Percentiles rank a stretch among this genome's conserved stretches.
Evolutionary conservation across 2,888 invertebrate genomes (phyloP).

Genomic region (Tetramorium bicarinatum): DNA sequence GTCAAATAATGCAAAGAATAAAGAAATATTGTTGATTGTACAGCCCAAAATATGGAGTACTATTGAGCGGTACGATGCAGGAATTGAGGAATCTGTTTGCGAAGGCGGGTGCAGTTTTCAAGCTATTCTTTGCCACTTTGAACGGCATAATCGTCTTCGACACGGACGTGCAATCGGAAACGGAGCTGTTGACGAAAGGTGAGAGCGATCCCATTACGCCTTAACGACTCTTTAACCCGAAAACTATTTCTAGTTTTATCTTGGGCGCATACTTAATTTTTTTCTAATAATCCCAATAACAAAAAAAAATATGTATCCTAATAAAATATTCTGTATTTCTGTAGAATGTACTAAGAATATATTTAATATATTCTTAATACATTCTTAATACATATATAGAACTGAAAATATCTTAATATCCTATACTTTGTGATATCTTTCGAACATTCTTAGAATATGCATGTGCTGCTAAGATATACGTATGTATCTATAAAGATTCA

Average conservation of each 20-base stretch:
- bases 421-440: too few species aligned
- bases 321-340: too few species aligned
- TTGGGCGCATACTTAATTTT: background rate
- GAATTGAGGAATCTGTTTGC: constrained; percentile 78
- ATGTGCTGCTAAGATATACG: too few species aligned
- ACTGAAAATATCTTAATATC: too few species aligned
- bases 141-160: constrained; percentile 76
- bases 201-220: constrained; percentile 69
- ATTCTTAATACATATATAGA: too few species aligned
- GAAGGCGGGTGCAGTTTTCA: constrained; percentile 76
- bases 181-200: constrained; percentile 77
- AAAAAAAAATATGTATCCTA: background rate
- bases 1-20: constrained; percentile 7
- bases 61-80: constrained; percentile 72
- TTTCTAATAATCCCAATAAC: background rate
- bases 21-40: constrained; percentile 48
- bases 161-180: constrained; percentile 73
- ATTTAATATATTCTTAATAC: too few species aligned
- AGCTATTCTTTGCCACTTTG: constrained; percentile 77
- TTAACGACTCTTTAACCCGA: constrained; percentile 69
- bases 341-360: too few species aligned
- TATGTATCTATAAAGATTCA: background rate
- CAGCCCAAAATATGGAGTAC: constrained; percentile 76
- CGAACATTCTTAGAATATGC: too few species aligned
- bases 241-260: constrained; percentile 45